These are phyloP conservation scores for Tinea pellionella DNA, from an alignment of 2,888 invertebrate species.

Conservation along the genomic window DNA sequence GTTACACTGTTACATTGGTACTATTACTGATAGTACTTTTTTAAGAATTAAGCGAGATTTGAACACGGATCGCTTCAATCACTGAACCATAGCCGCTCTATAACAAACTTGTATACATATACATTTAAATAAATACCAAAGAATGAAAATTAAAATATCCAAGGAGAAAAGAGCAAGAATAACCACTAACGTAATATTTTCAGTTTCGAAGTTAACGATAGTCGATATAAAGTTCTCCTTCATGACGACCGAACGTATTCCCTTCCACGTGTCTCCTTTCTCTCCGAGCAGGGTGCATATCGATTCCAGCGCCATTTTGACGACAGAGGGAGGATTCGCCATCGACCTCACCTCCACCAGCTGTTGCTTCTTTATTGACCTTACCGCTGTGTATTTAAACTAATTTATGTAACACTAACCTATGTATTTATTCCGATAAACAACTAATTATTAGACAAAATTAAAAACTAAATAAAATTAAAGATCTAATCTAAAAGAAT, in stretches of 20 bases:
- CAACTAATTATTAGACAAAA: too few relatives aligned
- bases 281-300: constrained; percentile 94
- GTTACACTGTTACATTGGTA: too few relatives aligned
- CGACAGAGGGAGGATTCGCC: constrained; percentile 93
- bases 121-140: not conserved
- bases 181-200: constrained; percentile 86
- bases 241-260: constrained; percentile 90
- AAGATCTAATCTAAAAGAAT: too few relatives aligned
- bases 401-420: not conserved
- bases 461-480: not conserved
- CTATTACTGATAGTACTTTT: too few relatives aligned
- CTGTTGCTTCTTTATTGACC: constrained; percentile 96
- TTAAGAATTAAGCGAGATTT: too few relatives aligned
- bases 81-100: too few relatives aligned
- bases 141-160: not conserved
- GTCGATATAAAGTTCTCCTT: constrained; percentile 95
- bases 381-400: constrained; percentile 76
- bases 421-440: too few relatives aligned
- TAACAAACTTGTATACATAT: too few relatives aligned
- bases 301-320: constrained; percentile 94
- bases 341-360: constrained; percentile 94
- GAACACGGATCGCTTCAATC: too few relatives aligned
- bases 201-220: constrained; percentile 94
- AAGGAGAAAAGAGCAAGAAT: not conserved
- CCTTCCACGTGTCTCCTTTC: constrained; percentile 92